These are phyloP conservation scores for Tachyglossus aculeatus DNA, from an alignment of 2,797 vertebrate genomes.

Conservation along the genomic window DNA sequence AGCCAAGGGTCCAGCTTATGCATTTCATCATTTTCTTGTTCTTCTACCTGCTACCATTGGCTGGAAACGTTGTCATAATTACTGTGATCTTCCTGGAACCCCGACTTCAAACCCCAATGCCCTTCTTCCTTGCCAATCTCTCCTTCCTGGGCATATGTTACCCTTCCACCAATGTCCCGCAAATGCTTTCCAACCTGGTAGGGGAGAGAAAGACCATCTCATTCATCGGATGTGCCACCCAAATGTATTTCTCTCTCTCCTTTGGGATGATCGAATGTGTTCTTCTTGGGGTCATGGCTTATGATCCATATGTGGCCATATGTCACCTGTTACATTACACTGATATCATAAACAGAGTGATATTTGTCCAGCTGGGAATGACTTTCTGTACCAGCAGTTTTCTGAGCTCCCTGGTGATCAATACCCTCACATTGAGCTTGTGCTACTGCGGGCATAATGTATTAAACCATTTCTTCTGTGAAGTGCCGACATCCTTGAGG, in stretches of 20 bases:
- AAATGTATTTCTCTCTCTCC: conserved; percentile 61
- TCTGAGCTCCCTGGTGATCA: conserved; percentile 56
- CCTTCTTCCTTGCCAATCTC: conserved; percentile 63
- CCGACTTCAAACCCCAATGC: conserved; percentile 60
- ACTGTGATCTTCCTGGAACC: conserved; percentile 37
- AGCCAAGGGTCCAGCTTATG: conserved; percentile 35
- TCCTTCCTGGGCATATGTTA: conserved; percentile 64
- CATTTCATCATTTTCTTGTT: conserved; percentile 55
- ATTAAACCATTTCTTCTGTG: conserved; percentile 65
- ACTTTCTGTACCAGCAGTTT: conserved; percentile 60
- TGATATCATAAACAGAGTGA: conserved; percentile 28
- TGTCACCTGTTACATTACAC: conserved; percentile 60
- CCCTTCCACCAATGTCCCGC: conserved; percentile 45
- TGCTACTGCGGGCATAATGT: conserved; percentile 55
- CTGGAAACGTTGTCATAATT: conserved; percentile 48
- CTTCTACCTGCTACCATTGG: conserved; percentile 51
- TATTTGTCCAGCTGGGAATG: conserved; percentile 40
- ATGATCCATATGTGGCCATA: conserved; percentile 59
- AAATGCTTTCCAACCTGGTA: conserved; percentile 59
- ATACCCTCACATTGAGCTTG: conserved; percentile 37
- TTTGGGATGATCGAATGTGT: conserved; percentile 66
- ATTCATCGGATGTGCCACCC: conserved; percentile 51
- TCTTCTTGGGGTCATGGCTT: conserved; percentile 66
- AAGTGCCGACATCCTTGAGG: conserved; percentile 50
- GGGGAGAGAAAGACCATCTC: conserved; percentile 53